Evolutionary conservation across 2,888 invertebrate genomes (phyloP).

Genomic region (Nemoura dubitans): DNA sequence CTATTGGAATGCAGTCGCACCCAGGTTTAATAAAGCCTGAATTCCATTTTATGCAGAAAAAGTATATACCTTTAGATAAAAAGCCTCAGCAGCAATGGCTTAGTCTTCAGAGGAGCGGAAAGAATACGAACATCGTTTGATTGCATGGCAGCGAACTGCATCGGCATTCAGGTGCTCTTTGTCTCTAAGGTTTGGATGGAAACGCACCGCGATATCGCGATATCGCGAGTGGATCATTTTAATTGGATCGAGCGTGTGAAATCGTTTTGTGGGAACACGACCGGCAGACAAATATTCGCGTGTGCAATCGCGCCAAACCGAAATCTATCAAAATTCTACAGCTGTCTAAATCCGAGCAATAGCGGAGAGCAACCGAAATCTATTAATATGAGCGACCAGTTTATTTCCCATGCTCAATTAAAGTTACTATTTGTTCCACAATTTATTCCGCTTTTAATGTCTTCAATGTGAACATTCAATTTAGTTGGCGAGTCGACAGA

Average conservation of each 20-base stretch:
- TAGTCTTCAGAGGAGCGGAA: neutral
- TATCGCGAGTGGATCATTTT: constrained; percentile 15
- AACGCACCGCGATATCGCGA: neutral
- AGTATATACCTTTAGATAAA: neutral
- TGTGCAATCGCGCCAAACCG: neutral
- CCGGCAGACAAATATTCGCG: neutral
- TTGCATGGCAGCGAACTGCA: constrained; percentile 1
- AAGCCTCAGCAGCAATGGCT: neutral
- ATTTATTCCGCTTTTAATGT: neutral
- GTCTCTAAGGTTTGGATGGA: neutral
- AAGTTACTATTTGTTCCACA: neutral
- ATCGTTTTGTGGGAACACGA: neutral
- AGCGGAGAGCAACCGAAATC: neutral
- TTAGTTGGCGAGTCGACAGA: neutral
- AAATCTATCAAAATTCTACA: neutral
- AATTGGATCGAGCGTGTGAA: constrained; percentile 18
- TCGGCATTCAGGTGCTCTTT: neutral
- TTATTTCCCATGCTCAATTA: neutral
- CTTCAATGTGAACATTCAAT: neutral
- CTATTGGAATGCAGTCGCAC: neutral
- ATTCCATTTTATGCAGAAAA: neutral
- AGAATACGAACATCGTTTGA: neutral
- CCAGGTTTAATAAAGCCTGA: neutral
- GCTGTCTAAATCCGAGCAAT: neutral
- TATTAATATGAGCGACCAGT: neutral